Evolutionary conservation across 2,113 vertebrate genomes (phyloP).

Genomic region (Platichthys stellatus): DNA sequence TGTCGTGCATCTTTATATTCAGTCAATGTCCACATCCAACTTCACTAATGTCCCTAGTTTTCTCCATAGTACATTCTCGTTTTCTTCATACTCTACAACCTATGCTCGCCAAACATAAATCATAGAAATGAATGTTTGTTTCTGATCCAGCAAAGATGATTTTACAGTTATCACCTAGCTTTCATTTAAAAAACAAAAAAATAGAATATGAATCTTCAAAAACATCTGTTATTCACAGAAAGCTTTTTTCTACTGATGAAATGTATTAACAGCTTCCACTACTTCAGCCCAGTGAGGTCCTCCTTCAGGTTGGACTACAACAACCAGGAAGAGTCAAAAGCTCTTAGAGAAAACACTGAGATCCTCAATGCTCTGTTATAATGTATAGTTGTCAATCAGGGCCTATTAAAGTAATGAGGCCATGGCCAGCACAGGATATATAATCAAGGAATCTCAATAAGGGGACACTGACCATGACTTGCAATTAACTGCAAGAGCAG

Average conservation of each 20-base stretch:
- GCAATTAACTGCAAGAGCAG: constrained; percentile 55
- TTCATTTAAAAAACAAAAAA: not conserved
- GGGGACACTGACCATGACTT: constrained; percentile 32
- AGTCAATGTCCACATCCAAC: too few relatives aligned
- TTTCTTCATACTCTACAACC: too few relatives aligned
- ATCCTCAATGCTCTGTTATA: constrained; percentile 11
- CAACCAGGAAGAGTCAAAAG: constrained; percentile 30
- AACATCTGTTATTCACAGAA: not conserved
- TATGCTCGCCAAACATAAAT: too few relatives aligned
- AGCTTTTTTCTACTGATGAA: not conserved
- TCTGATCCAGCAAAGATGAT: too few relatives aligned
- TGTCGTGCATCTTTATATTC: too few relatives aligned
- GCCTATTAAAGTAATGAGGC: constrained; percentile 59
- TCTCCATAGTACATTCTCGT: too few relatives aligned
- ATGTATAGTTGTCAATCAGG: constrained; percentile 30
- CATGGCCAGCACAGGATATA: constrained; percentile 42
- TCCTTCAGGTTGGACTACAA: not conserved
- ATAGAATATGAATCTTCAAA: not conserved
- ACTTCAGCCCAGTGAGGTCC: not conserved
- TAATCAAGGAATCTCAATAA: constrained; percentile 49
- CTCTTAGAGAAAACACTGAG: constrained; percentile 12
- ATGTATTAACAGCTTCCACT: not conserved
- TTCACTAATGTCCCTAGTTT: too few relatives aligned
- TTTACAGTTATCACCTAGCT: too few relatives aligned
- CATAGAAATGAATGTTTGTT: too few relatives aligned